Conservation (phyloP, 1,140 invertebrate species). For the Melanaphis sacchari region DNA sequence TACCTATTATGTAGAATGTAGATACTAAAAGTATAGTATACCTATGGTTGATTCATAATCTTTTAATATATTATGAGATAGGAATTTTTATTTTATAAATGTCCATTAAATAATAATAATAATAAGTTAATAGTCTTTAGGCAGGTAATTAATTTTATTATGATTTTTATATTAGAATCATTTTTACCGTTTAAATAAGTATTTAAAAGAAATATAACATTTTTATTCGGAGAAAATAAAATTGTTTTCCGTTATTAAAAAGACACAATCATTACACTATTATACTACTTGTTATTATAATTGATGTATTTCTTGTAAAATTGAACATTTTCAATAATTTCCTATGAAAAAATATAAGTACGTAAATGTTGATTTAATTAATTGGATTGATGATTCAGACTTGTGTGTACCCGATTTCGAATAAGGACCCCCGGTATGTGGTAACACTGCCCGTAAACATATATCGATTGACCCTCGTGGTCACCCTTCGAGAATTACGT, state of each 20-base stretch:
- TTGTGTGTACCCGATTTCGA: slow-evolving; percentile 1
- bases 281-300: background rate
- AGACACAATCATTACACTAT: background rate
- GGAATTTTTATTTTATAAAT: background rate
- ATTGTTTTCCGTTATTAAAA: background rate
- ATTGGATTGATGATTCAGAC: background rate
- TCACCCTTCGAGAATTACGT: background rate
- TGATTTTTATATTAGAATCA: background rate
- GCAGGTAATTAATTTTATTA: background rate
- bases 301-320: background rate
- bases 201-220: background rate
- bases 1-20: background rate
- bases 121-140: background rate
- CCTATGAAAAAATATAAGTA: background rate
- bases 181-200: background rate
- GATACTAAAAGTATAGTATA: background rate
- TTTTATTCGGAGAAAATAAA: background rate
- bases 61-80: background rate
- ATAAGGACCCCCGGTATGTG: slow-evolving; percentile 30
- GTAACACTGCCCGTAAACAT: slow-evolving; percentile 42
- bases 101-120: background rate
- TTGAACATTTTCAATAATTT: background rate
- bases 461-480: slow-evolving; percentile 52
- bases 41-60: background rate
- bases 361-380: background rate